phyloP scores from a whole-genome alignment of 2,888 invertebrate species.

The Ichneumoninae sp. region DNA sequence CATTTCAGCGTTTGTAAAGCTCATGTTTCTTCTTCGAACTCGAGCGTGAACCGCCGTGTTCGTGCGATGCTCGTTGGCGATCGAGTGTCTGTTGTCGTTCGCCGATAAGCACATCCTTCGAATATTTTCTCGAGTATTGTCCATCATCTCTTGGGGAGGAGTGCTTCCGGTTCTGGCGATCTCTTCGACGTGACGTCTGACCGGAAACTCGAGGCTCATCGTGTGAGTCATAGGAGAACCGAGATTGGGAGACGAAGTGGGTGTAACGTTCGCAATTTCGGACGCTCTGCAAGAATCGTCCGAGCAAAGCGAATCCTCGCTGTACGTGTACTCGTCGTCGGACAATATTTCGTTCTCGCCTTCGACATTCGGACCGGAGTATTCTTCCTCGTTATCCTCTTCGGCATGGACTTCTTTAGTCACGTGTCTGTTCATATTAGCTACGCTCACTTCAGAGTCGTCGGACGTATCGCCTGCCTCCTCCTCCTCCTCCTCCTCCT shows the following conservation, averaged over 20 bases:
- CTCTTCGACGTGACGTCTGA: not conserved
- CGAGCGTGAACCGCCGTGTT: slow-evolving; percentile 10
- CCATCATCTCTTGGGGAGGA: slow-evolving; percentile 8
- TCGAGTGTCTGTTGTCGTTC: slow-evolving; percentile 51
- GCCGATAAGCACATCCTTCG: slow-evolving; percentile 54
- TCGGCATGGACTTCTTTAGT: slow-evolving; percentile 59
- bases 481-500: slow-evolving; percentile 42
- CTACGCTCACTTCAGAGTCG: slow-evolving; percentile 62
- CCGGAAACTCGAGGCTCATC: slow-evolving; percentile 48
- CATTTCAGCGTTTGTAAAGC: slow-evolving; percentile 83
- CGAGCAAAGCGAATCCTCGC: slow-evolving; percentile 76
- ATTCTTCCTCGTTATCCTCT: slow-evolving; percentile 66
- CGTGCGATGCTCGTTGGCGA: not conserved
- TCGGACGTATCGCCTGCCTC: slow-evolving; percentile 57
- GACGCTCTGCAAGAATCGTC: slow-evolving; percentile 74
- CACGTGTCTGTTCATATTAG: slow-evolving; percentile 65
- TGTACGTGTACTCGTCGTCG: slow-evolving; percentile 75
- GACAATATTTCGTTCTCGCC: slow-evolving; percentile 33
- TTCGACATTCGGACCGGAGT: slow-evolving; percentile 14
- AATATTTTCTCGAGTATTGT: slow-evolving; percentile 45
- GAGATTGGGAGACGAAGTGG: slow-evolving; percentile 67
- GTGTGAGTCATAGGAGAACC: slow-evolving; percentile 64
- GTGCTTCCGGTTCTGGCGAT: slow-evolving; percentile 13
- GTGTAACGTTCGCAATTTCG: slow-evolving; percentile 71
- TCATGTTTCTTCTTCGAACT: slow-evolving; percentile 81